Evolutionary conservation across 2,888 invertebrate species (phyloP), one percentile per base, ranked within the genome.

Genomic region (Trichopria drosophilae): DNA sequence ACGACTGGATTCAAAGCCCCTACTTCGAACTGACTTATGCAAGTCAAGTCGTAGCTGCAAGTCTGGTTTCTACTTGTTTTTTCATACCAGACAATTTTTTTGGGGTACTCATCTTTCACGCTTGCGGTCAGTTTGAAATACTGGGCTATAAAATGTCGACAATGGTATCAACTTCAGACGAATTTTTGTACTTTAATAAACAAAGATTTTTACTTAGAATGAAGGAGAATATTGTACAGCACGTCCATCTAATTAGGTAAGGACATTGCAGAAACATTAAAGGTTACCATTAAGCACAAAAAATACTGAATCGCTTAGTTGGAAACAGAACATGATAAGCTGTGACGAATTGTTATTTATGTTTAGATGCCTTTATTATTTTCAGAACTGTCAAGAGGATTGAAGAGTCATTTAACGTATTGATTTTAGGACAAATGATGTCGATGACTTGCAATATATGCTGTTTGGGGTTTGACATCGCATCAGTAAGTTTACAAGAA

Each of bases 61-160:
- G 20, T 10, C 26, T 34, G 15, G 40, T 39, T 3, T 28, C 28
- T 1, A 12, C 44, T 3, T n/a, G 32, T 1, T 40, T 35, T 23
- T 22, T 44, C 1, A 40, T 43, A 3, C 37, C 43, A 3, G 51
- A 51, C 16, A 47, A 47, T 6, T 44, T 42, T 10, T 51, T 54
- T 6, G 54, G 43, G 0, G 37, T 40, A n/a, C 26, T 55, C 1
- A 48, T 55, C 2, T 47, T 55, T 40, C 54, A 55, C n/a, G 51
- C 47, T 0, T 23, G 37, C 28, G 51, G 41, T 1, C 51, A 48
- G 24, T 47, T 39, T 13, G 47, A 55, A 23, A 51, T 47, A 6
- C 9, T 54, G 6, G 26, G 6, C 3, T n/a, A n/a, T 2, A 39
- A 23, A 9, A 34, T 40, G 35, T 37, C 6, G 24, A 4, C 24